These are phyloP conservation scores for Nephrocerus scutellatus DNA, from an alignment of 2,888 invertebrate genomes.

Conservation along the genomic window DNA sequence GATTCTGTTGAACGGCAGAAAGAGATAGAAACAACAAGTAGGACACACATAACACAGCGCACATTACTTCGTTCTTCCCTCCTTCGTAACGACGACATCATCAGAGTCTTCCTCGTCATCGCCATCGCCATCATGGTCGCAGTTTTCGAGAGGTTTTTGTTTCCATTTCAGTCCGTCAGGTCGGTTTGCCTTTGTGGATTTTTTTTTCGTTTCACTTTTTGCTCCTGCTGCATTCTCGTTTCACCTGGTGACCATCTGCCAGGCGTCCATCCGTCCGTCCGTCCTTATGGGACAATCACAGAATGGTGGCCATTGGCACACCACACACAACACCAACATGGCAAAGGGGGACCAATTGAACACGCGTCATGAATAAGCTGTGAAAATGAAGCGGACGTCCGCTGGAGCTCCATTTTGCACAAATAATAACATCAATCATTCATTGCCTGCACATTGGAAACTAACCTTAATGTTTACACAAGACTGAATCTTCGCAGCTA, in stretches of 20 bases:
- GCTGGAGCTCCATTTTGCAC: constrained; percentile 3
- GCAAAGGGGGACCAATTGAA: neutral
- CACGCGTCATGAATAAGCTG: constrained; percentile 2
- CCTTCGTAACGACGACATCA: neutral
- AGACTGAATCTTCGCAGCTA: constrained; percentile 44
- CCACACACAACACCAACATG: neutral
- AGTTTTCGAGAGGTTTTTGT: too few species aligned
- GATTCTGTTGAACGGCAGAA: too few species aligned
- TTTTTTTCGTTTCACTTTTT: constrained; percentile 13
- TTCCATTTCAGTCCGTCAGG: too few species aligned
- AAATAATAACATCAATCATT: neutral
- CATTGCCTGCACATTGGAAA: constrained; percentile 16
- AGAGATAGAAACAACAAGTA: too few species aligned
- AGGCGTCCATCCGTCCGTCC: constrained; percentile 2
- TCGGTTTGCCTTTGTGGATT: constrained; percentile 3
- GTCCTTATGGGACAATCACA: constrained; percentile 13
- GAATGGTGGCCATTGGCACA: neutral
- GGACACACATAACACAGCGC: constrained; percentile 4
- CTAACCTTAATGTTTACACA: constrained; percentile 49
- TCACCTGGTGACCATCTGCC: constrained; percentile 7
- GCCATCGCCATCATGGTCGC: constrained; percentile 1
- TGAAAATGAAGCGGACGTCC: constrained; percentile 6
- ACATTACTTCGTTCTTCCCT: neutral
- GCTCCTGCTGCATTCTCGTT: constrained; percentile 10
- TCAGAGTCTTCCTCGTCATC: neutral